Evolutionary conservation across 2,888 invertebrate species (phyloP).

Genomic region (Entomobrya proxima): DNA sequence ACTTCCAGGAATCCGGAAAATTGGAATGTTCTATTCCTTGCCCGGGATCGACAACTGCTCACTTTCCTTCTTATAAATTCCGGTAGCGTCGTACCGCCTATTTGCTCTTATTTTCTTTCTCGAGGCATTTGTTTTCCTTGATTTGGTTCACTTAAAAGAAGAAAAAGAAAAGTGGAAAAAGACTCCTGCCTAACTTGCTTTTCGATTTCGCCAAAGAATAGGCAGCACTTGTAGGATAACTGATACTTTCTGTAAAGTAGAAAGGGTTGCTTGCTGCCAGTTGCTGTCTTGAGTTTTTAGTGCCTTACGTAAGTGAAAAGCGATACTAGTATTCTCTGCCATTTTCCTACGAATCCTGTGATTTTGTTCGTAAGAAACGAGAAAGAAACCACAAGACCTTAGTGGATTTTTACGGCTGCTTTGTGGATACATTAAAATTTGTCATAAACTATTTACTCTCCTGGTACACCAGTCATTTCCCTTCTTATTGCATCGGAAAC

Average conservation of each 20-base stretch:
- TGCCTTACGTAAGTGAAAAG: not conserved
- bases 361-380: not conserved
- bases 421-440: not conserved
- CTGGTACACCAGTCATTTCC: not conserved
- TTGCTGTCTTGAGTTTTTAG: too few relatives aligned
- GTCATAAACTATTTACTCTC: constrained; percentile 6
- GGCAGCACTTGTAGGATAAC: not conserved
- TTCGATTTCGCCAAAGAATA: not conserved
- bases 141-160: too few relatives aligned
- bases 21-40: not conserved
- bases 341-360: not conserved
- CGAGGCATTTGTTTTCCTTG: constrained; percentile 11
- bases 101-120: constrained; percentile 49
- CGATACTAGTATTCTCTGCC: not conserved
- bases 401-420: not conserved
- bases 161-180: too few relatives aligned
- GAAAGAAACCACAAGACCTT: not conserved
- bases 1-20: not conserved
- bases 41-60: not conserved
- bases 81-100: constrained; percentile 15
- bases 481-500: not conserved
- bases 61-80: constrained; percentile 21
- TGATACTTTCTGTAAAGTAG: not conserved
- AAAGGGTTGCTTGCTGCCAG: not conserved
- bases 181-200: not conserved